Evolutionary conservation across 2,113 vertebrate genomes (phyloP), one percentile per base, ranked within the genome.

Genomic region (Zingel zingel): DNA sequence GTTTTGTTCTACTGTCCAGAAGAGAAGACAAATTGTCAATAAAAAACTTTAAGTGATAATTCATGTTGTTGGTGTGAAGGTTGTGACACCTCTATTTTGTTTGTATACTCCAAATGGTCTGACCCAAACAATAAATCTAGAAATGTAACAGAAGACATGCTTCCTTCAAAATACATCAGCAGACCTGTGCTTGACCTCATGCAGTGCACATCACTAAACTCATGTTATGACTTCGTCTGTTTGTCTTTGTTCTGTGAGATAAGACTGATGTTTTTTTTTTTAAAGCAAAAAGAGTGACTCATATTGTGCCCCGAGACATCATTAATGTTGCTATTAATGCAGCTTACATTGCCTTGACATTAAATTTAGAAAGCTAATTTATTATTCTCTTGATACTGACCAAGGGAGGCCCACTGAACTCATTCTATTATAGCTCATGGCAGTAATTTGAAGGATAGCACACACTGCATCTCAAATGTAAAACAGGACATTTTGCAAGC

Each of bases 1-100:
- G 94, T 97, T 96, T 96, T 96, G 96, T 97, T 96, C 95, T 95
- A 93, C 93, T 96, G 96, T 97, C 96, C 94, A 94, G 77, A 92
- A 74, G 62, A 87, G 80, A 95, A 93, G n/a, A 84, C 95, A 94
- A 94, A 96, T 95, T 96, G 95, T 95, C 94, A 98, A 98, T 98
- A 98, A 98, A 98, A 98, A 94, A 95, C 84, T 93, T 92, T 85
- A 82, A 86, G 91, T 94, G 88, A 71, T 43, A 90, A n/a, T 30
- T 85, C 3, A 14, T 45, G 45, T 21, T 16, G 43, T 62, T 30
- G 73, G 64, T 71, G 47, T 83, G 56, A 47, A 47, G 66, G 12
- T 30, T 73, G n/a, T 81, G n/a, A 43, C 23, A 51, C 16, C 3
- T 53, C 2, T 39, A 4, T 21, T 59, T 8, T 33, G 4, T 36